Percentiles rank a stretch among this genome's conserved stretches.
Conservation (phyloP, 2,888 invertebrate species). For the Prenolepis imparis region DNA sequence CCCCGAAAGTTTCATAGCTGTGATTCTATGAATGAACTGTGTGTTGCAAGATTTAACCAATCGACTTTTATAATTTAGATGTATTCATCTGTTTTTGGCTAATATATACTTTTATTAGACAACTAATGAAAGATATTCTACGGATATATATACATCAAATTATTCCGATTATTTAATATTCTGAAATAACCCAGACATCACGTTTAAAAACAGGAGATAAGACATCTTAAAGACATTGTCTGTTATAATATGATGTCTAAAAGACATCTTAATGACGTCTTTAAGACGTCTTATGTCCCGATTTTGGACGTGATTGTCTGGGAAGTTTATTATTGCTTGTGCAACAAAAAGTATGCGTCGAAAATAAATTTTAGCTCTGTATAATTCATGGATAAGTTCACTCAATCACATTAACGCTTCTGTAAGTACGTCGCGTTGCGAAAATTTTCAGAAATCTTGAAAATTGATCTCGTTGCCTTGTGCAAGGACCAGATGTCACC, state of each 20-base stretch:
- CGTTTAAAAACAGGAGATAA: no score
- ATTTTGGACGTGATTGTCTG: no score
- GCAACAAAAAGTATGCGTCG: not conserved
- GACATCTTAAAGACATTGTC: no score
- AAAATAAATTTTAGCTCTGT: not conserved
- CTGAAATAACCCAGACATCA: not conserved
- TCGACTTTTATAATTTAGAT: slow-evolving; percentile 16
- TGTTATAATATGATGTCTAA: no score
- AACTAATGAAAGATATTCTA: not conserved
- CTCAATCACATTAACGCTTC: not conserved
- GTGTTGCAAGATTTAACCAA: slow-evolving; percentile 2
- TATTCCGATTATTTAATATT: not conserved
- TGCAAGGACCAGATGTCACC: slow-evolving; percentile 52
- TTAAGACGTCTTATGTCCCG: no score
- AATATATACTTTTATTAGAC: not conserved
- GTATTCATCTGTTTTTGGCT: not conserved
- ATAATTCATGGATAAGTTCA: not conserved
- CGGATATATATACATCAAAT: not conserved
- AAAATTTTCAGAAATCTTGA: slow-evolving; percentile 51
- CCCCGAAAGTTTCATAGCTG: slow-evolving; percentile 14
- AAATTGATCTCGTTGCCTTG: slow-evolving; percentile 59
- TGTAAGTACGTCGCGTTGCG: slow-evolving; percentile 49
- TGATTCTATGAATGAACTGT: slow-evolving; percentile 15
- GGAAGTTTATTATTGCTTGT: not conserved
- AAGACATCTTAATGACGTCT: no score